Evolutionary conservation across 1,140 invertebrate genomes (phyloP).

Genomic region (Trypoxylus dichotomus): DNA sequence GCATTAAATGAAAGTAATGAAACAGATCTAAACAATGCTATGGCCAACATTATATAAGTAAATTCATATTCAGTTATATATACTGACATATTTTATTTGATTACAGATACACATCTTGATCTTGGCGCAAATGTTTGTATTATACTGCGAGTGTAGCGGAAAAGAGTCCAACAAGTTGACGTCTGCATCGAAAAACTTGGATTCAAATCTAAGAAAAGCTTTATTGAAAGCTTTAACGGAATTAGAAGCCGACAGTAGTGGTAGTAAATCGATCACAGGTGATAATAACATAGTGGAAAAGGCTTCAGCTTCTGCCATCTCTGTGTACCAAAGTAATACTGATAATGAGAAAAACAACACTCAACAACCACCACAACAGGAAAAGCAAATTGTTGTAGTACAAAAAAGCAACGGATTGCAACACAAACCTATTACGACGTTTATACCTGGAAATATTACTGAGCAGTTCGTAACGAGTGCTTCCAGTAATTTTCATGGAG

Average conservation of each 20-base stretch:
- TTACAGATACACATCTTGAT: slow-evolving; percentile 9
- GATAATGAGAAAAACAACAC: not conserved
- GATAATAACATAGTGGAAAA: slow-evolving; percentile 41
- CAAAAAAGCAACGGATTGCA: slow-evolving; percentile 46
- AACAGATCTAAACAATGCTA: too few relatives aligned
- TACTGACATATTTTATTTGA: not conserved
- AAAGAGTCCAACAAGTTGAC: slow-evolving; percentile 5
- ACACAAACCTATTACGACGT: slow-evolving; percentile 39
- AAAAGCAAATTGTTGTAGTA: slow-evolving; percentile 41
- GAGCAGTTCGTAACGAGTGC: slow-evolving; percentile 46
- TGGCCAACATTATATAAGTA: too few relatives aligned
- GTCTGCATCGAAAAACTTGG: slow-evolving; percentile 38
- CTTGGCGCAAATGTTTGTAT: not conserved
- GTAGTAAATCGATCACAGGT: slow-evolving; percentile 28
- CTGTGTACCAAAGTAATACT: slow-evolving; percentile 22
- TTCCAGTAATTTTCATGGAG: slow-evolving; percentile 37
- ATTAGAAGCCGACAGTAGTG: slow-evolving; percentile 47
- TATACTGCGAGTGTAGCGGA: not conserved
- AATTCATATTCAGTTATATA: not conserved
- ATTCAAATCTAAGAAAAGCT: slow-evolving; percentile 46
- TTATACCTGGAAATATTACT: slow-evolving; percentile 13
- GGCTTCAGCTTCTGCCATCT: slow-evolving; percentile 43
- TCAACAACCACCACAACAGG: slow-evolving; percentile 33
- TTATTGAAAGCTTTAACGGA: slow-evolving; percentile 48
- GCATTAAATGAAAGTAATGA: too few relatives aligned